Evolutionary conservation across 2,888 invertebrate species (phyloP), one percentile per base, ranked within the genome.

Genomic region (Notodonta dromedarius): DNA sequence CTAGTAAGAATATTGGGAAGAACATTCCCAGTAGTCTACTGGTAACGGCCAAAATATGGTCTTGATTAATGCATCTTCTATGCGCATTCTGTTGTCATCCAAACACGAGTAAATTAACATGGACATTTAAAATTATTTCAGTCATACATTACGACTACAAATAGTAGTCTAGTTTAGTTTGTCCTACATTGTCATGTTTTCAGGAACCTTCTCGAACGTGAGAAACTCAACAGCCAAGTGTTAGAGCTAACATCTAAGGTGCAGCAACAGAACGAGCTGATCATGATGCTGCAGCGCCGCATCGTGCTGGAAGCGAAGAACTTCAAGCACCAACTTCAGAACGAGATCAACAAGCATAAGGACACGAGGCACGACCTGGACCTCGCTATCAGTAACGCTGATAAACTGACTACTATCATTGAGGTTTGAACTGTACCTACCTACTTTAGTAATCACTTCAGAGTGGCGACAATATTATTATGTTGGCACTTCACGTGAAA

Each of bases 241-340:
- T 86, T 92, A 5, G 94, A 95, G 46, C 81, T 95, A 16, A 93
- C 94, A 24, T 82, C 88, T 0, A 94, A 94, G 56, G 91, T 94
- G 6, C 95, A 95, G 61, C 94, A 95, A 63, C 96, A 96, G 68
- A 94, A 94, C 51, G 95, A 96, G 62, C 91, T 88, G 0, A 94
- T 96, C 63, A 94, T 91, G 64, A 93, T 94, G 69, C 90, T 97
- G 66, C 95, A 96, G 62, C 94, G 97, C 53, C 96, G 96, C 74
- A 86, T 97, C 13, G 94, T 95, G 62, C 87, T 97, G 46, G 97
- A 97, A 83, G 94, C 94, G 4, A 97, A 97, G 90, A 96, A 95
- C 81, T 95, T 95, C 71, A 96, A 94, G 62, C 96, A 96, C 71
- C 96, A 96, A 79, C 83, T 97, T 14, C 95, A 95, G 66, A 83